phyloP scores from a whole-genome alignment of 2,797 vertebrate genomes.

The Anguilla obscura region DNA sequence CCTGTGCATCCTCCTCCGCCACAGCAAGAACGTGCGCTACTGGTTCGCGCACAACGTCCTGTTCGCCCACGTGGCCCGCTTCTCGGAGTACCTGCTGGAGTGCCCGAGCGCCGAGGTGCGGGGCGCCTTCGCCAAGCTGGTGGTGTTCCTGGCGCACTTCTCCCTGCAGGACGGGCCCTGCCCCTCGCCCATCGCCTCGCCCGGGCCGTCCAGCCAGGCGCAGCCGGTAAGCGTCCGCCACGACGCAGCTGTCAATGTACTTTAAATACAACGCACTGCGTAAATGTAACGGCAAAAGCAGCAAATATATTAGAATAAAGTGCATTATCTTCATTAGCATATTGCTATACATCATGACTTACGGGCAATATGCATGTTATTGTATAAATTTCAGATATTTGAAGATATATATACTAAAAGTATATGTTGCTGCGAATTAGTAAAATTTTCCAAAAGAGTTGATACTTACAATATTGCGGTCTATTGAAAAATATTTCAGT shows the following conservation, averaged over 20 bases:
- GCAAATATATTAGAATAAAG: not conserved
- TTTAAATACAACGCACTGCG: not conserved
- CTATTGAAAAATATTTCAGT: too few species aligned
- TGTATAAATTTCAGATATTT: too few species aligned
- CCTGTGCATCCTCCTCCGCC: slow-evolving; percentile 95
- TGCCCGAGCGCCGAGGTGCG: slow-evolving; percentile 98
- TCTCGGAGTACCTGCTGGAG: slow-evolving; percentile 97
- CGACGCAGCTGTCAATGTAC: not conserved
- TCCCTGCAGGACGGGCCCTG: slow-evolving; percentile 98
- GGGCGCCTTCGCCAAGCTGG: slow-evolving; percentile 96
- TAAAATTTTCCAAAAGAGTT: too few species aligned
- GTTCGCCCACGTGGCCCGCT: slow-evolving; percentile 95
- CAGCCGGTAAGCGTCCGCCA: not conserved
- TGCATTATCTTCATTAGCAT: not conserved
- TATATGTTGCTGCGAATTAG: too few species aligned
- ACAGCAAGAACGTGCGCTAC: slow-evolving; percentile 99
- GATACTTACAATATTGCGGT: too few species aligned
- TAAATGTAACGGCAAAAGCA: not conserved
- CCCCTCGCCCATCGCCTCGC: slow-evolving; percentile 92
- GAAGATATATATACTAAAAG: too few species aligned
- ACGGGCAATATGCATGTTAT: too few species aligned
- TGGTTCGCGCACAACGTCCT: slow-evolving; percentile 99
- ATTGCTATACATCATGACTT: too few species aligned
- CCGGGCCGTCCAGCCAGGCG: slow-evolving; percentile 95
- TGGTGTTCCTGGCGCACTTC: slow-evolving; percentile 99